phyloP scores from a whole-genome alignment of 2,113 vertebrate species.

The Haemorhous mexicanus region DNA sequence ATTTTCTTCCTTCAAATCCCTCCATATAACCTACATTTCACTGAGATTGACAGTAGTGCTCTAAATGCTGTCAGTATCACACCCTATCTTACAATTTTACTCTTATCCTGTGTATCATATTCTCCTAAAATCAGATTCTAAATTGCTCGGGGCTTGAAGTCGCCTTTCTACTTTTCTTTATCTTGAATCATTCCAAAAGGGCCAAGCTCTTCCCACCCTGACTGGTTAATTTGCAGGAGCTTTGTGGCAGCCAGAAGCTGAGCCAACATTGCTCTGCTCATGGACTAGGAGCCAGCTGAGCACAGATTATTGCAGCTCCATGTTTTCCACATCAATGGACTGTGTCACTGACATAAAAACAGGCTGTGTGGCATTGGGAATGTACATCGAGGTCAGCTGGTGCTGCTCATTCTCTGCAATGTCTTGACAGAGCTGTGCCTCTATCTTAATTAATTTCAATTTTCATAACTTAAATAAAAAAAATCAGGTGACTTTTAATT shows the following conservation, averaged over 20 bases:
- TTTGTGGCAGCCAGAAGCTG: neutral
- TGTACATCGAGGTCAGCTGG: neutral
- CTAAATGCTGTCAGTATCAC: slow-evolving; percentile 30
- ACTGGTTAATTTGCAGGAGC: neutral
- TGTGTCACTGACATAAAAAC: neutral
- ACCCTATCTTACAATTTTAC: slow-evolving; percentile 10
- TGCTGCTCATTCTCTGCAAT: neutral
- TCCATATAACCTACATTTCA: slow-evolving; percentile 32
- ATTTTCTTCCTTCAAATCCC: slow-evolving; percentile 15
- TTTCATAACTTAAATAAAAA: neutral
- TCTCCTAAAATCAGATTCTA: slow-evolving; percentile 35
- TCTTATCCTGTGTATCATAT: slow-evolving; percentile 35
- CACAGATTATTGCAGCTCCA: neutral
- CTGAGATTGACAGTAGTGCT: slow-evolving; percentile 29
- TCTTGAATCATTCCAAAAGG: neutral
- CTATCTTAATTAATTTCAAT: neutral
- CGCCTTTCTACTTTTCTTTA: neutral
- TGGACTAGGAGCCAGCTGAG: neutral
- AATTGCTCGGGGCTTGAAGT: slow-evolving; percentile 18
- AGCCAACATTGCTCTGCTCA: neutral
- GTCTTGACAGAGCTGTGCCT: neutral
- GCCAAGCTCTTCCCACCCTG: neutral
- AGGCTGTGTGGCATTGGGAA: neutral
- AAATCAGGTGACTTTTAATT: neutral
- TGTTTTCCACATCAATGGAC: neutral